These are phyloP conservation scores for Papilio xuthus DNA, from an alignment of 1,140 invertebrate species.

Conservation along the genomic window DNA sequence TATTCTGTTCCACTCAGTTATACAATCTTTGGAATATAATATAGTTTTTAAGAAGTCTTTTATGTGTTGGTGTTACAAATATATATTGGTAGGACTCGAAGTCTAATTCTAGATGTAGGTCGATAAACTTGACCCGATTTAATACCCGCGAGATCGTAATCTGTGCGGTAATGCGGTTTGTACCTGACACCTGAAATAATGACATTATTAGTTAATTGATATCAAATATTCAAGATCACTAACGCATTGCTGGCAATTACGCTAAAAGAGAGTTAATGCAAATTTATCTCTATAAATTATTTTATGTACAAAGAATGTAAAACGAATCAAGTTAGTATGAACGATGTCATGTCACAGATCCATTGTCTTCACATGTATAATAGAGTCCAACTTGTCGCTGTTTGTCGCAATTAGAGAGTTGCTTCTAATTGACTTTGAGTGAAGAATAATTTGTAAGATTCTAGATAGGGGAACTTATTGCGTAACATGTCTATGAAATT, in stretches of 20 bases:
- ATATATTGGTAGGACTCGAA: neutral
- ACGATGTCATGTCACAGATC: neutral
- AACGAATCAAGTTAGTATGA: neutral
- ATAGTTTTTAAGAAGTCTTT: neutral
- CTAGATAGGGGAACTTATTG: neutral
- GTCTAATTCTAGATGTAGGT: neutral
- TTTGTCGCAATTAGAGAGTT: neutral
- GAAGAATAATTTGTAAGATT: neutral
- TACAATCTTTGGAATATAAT: neutral
- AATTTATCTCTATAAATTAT: neutral
- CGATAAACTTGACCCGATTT: constrained; percentile 24
- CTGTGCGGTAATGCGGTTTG: constrained; percentile 24
- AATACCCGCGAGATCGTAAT: neutral
- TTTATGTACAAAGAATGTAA: neutral
- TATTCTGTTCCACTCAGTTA: no score
- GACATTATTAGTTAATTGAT: constrained; percentile 19
- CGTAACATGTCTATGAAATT: neutral
- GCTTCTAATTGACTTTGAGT: neutral
- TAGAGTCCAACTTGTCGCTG: neutral
- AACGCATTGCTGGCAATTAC: neutral
- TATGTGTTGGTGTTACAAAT: neutral
- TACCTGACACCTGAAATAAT: constrained; percentile 17
- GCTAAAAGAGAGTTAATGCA: neutral
- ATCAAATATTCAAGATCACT: constrained; percentile 24
- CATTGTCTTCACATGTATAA: neutral